A percentile compares a stretch with the other conserved stretches of the same genome.
These are phyloP conservation scores for Barypeithes pellucidus DNA, from an alignment of 2,888 invertebrate genomes.

Conservation along the genomic window DNA sequence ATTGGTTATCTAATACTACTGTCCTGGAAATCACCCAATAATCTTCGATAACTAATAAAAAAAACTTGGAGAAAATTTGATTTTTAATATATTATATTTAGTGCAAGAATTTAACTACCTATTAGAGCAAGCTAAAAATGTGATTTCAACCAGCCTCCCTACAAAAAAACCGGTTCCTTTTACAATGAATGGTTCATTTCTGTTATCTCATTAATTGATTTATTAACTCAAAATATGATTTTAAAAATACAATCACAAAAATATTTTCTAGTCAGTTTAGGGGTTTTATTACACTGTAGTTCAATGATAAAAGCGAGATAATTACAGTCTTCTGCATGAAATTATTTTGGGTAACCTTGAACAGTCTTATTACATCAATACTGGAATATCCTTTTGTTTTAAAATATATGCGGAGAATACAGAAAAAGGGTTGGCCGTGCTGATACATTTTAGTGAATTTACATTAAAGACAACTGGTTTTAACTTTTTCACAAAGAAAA, in stretches of 20 bases:
- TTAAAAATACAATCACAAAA: constrained; percentile 7
- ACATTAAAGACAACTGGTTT: neutral
- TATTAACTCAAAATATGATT: constrained; percentile 1
- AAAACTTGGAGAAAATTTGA: too few species aligned
- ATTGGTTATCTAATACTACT: too few species aligned
- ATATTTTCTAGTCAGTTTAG: neutral
- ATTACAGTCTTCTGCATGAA: constrained; percentile 44
- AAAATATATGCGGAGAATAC: constrained; percentile 21
- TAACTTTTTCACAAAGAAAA: constrained; percentile 3
- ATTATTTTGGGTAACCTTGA: constrained; percentile 60
- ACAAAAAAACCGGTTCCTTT: constrained; percentile 51
- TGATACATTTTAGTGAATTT: neutral
- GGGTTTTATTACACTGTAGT: constrained; percentile 2
- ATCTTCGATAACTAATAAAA: too few species aligned
- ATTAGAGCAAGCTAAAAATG: neutral
- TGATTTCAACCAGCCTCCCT: constrained; percentile 23
- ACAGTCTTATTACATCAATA: constrained; percentile 57
- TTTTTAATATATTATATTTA: too few species aligned
- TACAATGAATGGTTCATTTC: constrained; percentile 39
- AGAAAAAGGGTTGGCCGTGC: constrained; percentile 1
- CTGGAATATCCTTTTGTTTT: constrained; percentile 53
- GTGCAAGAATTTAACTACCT: too few species aligned
- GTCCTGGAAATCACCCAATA: too few species aligned
- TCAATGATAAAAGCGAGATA: constrained; percentile 45
- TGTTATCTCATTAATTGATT: constrained; percentile 15